phyloP scores from a whole-genome alignment of 2,113 vertebrate genomes.

The Xiphophorus maculatus region DNA sequence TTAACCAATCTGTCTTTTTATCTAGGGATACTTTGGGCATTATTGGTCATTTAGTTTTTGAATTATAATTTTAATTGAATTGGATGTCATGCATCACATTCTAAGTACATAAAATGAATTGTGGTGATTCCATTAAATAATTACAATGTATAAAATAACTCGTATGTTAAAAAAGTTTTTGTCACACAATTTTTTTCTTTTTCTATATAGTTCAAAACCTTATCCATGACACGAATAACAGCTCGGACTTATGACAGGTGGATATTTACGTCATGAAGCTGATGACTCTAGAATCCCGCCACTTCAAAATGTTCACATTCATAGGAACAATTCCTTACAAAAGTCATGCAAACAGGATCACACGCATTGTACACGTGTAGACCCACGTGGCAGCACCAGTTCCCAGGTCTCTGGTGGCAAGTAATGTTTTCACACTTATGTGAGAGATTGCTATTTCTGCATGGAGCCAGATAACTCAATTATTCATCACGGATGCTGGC shows the following conservation, averaged over 20 bases:
- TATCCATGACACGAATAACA: not conserved
- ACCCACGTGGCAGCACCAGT: constrained; percentile 51
- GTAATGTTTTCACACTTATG: constrained; percentile 79
- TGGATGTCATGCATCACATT: not conserved
- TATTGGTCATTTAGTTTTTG: not conserved
- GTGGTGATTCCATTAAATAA: too few species aligned
- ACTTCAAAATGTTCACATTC: constrained; percentile 11
- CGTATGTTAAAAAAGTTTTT: not conserved
- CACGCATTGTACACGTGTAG: constrained; percentile 35
- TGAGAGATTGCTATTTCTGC: constrained; percentile 80
- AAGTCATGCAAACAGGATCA: constrained; percentile 9
- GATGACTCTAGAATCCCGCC: not conserved
- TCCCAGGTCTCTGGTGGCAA: constrained; percentile 66
- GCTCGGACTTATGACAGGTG: not conserved
- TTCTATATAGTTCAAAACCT: not conserved
- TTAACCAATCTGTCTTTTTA: not conserved
- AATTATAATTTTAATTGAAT: not conserved
- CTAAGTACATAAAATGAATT: too few species aligned
- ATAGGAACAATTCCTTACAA: not conserved
- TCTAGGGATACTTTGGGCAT: not conserved
- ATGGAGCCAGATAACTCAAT: constrained; percentile 77
- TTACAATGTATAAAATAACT: not conserved
- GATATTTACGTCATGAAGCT: constrained; percentile 2
- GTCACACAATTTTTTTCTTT: not conserved
- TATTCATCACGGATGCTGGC: constrained; percentile 74